Percentiles rank a stretch among this genome's conserved stretches.
These are phyloP conservation scores for Callopanchax toddi DNA, from an alignment of 2,113 vertebrate species.

Conservation along the genomic window DNA sequence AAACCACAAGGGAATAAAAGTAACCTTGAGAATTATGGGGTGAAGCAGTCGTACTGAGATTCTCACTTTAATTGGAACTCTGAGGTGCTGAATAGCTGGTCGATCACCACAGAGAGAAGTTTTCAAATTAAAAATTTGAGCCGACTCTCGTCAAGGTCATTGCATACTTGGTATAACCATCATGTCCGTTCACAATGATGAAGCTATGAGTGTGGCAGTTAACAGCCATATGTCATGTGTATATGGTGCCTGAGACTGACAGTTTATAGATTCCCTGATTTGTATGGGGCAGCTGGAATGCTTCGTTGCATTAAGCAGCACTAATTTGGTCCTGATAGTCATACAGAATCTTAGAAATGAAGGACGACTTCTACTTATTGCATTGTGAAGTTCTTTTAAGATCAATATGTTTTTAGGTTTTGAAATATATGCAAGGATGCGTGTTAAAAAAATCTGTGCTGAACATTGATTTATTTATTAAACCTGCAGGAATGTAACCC, in stretches of 20 bases:
- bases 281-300: slow-evolving; percentile 45
- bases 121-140: slow-evolving; percentile 27
- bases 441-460: no score
- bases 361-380: background rate
- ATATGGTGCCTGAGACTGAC: slow-evolving; percentile 22
- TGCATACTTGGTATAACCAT: slow-evolving; percentile 26
- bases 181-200: slow-evolving; percentile 18
- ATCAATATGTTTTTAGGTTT: no score
- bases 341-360: background rate
- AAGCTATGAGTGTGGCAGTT: background rate
- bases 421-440: no score
- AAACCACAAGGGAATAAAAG: background rate
- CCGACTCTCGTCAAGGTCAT: slow-evolving; percentile 49
- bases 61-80: slow-evolving; percentile 10
- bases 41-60: slow-evolving; percentile 6
- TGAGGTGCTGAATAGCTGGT: slow-evolving; percentile 13
- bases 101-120: slow-evolving; percentile 9
- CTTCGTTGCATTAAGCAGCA: slow-evolving; percentile 56
- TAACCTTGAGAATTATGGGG: slow-evolving; percentile 13
- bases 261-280: slow-evolving; percentile 41
- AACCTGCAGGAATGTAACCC: no score
- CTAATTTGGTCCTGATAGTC: slow-evolving; percentile 28
- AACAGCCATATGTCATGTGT: slow-evolving; percentile 8
- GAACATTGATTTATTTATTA: no score
- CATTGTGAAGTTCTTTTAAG: no score